Evolutionary conservation across 2,888 invertebrate species (phyloP).

Genomic region (Erynnis tages): DNA sequence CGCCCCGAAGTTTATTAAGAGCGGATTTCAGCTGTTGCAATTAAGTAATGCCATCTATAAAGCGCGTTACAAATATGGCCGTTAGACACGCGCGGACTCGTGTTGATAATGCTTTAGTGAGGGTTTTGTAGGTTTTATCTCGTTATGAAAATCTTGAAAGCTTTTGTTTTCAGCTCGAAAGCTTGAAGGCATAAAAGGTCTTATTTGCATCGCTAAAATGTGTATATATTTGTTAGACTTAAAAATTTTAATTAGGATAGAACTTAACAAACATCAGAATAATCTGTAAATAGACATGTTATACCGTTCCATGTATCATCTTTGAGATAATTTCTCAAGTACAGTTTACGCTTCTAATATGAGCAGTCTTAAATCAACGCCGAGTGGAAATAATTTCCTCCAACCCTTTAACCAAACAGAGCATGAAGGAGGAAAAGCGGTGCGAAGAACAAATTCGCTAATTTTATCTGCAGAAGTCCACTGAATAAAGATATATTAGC

Average conservation of each 20-base stretch:
- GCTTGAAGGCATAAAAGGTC: too few relatives aligned
- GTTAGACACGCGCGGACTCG: conserved; percentile 3
- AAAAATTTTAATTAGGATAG: too few relatives aligned
- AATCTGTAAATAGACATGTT: not conserved
- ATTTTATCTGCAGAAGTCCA: conserved; percentile 63
- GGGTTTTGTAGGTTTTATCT: too few relatives aligned
- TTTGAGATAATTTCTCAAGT: not conserved
- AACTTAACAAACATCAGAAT: too few relatives aligned
- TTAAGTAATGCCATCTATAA: conserved; percentile 34
- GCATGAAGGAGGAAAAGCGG: conserved; percentile 46
- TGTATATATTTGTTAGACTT: too few relatives aligned
- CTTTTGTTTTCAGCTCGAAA: too few relatives aligned
- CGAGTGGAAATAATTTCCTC: conserved; percentile 40
- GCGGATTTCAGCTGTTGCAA: conserved; percentile 38
- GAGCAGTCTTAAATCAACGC: conserved; percentile 15
- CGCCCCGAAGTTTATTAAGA: conserved; percentile 62
- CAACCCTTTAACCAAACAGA: conserved; percentile 62
- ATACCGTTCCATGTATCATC: not conserved
- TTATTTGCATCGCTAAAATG: too few relatives aligned
- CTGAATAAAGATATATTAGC: conserved; percentile 79
- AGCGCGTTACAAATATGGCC: conserved; percentile 12
- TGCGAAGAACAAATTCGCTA: conserved; percentile 68
- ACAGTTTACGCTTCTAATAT: conserved; percentile 2
- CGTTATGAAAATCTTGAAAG: too few relatives aligned
- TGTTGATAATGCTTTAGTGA: conserved; percentile 7